Evolutionary conservation across 1,140 invertebrate genomes (phyloP), one percentile per base, ranked within the genome.

Genomic region (Temnothorax nylanderi): DNA sequence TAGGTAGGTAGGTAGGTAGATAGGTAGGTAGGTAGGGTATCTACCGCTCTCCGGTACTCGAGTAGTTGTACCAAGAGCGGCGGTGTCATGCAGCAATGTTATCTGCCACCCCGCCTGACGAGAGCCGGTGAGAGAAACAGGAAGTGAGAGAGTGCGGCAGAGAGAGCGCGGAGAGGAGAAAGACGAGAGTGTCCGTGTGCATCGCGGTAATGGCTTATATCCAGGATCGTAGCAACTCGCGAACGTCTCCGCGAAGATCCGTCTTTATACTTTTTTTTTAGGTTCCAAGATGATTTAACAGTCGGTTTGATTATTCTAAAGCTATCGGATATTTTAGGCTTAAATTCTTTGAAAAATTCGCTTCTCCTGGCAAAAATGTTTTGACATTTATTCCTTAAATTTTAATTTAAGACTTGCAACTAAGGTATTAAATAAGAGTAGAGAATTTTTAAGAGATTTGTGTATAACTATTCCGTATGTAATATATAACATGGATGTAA

Each of bases 41-140:
- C 92, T 91, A 86, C 91, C 88, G 82, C 90, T 91, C 93, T 77
- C 77, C 76, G 80, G 91, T 90, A 88, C 92, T 93, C 92, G 93
- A 94, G 92, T 93, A 92, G 92, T 93, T 93, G 90, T 87, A 94
- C 91, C 93, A 92, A 94, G 93, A 94, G 93, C 93, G 91, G 87
- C 89, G 92, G 94, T 95, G 94, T 95, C 94, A 94, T 94, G 93
- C 92, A 94, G 93, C 94, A 95, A 94, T 95, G 94, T 95, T 95
- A 95, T 94, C 94, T 94, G 92, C 94, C 94, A 94, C 94, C 93
- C 91, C 90, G 89, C 85, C 92, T 93, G 94, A 94, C 92, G 90
- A 87, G 87, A 82, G 84, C 51, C 80, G 86, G 88, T 41, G 92
- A 91, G 85, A 87, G 84, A 78, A 85, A 69, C 84, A 88, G 64